phyloP scores from a whole-genome alignment of 2,113 vertebrate species.

The Ancistrus triradiatus region DNA sequence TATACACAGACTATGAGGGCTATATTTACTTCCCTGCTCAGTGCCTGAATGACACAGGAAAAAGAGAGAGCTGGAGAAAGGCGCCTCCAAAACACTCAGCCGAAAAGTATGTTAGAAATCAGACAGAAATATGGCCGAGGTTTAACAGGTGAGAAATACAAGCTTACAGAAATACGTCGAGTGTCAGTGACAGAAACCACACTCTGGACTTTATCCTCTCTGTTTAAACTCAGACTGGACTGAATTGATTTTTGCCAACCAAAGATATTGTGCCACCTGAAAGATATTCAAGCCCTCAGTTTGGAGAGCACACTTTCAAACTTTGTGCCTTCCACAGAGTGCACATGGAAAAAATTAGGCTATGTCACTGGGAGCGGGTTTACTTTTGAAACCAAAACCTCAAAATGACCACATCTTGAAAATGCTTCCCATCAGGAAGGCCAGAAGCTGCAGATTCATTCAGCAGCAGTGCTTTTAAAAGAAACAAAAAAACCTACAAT shows the following conservation, averaged over 20 bases:
- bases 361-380: slow-evolving; percentile 67
- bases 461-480: slow-evolving; percentile 22
- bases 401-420: slow-evolving; percentile 63
- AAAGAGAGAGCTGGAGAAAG: slow-evolving; percentile 30
- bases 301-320: slow-evolving; percentile 1
- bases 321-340: slow-evolving; percentile 36
- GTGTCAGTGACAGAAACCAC: slow-evolving; percentile 24
- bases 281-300: slow-evolving; percentile 6
- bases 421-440: slow-evolving; percentile 49
- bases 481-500: slow-evolving; percentile 25
- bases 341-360: slow-evolving; percentile 68
- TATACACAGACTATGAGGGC: slow-evolving; percentile 75
- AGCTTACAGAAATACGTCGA: slow-evolving; percentile 31
- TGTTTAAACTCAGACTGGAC: slow-evolving; percentile 13
- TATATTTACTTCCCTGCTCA: slow-evolving; percentile 76
- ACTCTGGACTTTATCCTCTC: not conserved
- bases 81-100: not conserved
- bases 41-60: slow-evolving; percentile 58
- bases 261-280: not conserved
- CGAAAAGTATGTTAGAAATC: not conserved
- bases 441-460: slow-evolving; percentile 32
- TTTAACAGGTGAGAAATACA: slow-evolving; percentile 44
- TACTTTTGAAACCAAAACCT: slow-evolving; percentile 64
- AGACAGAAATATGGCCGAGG: slow-evolving; percentile 49
- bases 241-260: not conserved